Evolutionary conservation across 2,113 vertebrate species (phyloP), one percentile per base, ranked within the genome.

Genomic region (Tylochromis polylepis): DNA sequence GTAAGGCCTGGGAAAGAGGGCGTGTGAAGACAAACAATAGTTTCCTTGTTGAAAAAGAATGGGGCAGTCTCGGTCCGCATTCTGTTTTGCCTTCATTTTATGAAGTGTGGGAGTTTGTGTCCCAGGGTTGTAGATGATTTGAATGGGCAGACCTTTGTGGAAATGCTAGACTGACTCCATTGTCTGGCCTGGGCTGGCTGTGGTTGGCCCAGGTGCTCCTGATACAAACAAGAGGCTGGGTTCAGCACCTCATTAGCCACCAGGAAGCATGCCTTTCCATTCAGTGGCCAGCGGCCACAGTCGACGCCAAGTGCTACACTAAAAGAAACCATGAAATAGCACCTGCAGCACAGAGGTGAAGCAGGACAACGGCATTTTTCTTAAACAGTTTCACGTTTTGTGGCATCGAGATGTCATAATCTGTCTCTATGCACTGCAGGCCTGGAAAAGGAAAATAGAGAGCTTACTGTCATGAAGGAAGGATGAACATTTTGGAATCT

Each of bases 71-170:
- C 83, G 6, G 81, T 90, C 88, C 41, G 24, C 87, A 85, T 91
- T 95, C 84, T 85, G 82, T 91, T 91, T 88, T 92, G 87, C 84
- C 91, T 94, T 94, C 89, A 87, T 89, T 95, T 94, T 94, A 95
- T 94, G 83, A 93, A 93, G 94, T 95, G 93, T 95, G 92, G 94
- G 93, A 92, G 93, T 92, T 93, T 93, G 90, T 92, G 89, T 92
- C 79, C 43, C 85, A 88, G 90, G 88, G 87, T 88, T 92, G 60
- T 87, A 90, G 87, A 90, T 93, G 91, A 93, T 88, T 94, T 93
- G 49, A 93, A 93, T 88, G 91, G 90, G 91, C 85, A 89, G 91
- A 88, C 72, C 58, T 87, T 93, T 83, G 79, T 88, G 79, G 72
- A 88, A 87, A 77, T 46, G 89, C 85, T 86, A 91, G 86, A 94